Percentiles rank a stretch among this genome's conserved stretches.
These are phyloP conservation scores for Polylopha cassiicola DNA, from an alignment of 2,888 invertebrate species.

Conservation along the genomic window DNA sequence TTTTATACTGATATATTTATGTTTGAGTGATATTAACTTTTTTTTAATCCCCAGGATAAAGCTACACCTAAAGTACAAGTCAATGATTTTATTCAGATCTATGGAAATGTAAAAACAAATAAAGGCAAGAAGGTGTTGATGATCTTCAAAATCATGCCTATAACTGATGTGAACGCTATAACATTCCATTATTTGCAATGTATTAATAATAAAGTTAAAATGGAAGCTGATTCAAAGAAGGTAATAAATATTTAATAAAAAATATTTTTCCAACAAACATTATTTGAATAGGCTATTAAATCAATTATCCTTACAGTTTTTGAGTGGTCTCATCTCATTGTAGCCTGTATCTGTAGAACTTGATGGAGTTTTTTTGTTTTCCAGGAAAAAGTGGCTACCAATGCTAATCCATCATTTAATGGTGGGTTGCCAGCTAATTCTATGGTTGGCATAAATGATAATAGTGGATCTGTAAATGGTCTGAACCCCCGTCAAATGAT, in stretches of 20 bases:
- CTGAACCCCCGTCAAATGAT: slow-evolving; percentile 68
- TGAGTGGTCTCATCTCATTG: too few species aligned
- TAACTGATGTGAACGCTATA: slow-evolving; percentile 68
- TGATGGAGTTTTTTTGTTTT: too few species aligned
- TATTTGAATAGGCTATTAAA: too few species aligned
- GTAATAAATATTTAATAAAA: slow-evolving; percentile 38
- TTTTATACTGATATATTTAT: slow-evolving; percentile 1
- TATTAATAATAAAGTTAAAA: slow-evolving; percentile 68
- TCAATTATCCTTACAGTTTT: too few species aligned
- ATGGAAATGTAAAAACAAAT: slow-evolving; percentile 70
- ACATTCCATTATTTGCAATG: slow-evolving; percentile 73
- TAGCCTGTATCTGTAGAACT: too few species aligned
- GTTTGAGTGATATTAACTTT: not conserved
- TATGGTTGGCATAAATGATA: slow-evolving; percentile 59
- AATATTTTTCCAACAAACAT: too few species aligned
- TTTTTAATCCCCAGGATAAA: slow-evolving; percentile 55
- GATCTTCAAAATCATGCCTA: slow-evolving; percentile 68
- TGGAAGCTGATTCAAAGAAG: slow-evolving; percentile 71
- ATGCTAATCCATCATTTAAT: slow-evolving; percentile 42
- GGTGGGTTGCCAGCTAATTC: slow-evolving; percentile 62
- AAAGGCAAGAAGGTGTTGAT: slow-evolving; percentile 70
- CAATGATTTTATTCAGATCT: slow-evolving; percentile 69
- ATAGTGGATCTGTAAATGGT: slow-evolving; percentile 55
- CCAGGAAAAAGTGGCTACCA: slow-evolving; percentile 49
- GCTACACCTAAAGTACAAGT: slow-evolving; percentile 67